Percentiles rank a stretch among this genome's conserved stretches.
Conservation (phyloP, 2,888 invertebrate species). For the Bedellia somnulentella region DNA sequence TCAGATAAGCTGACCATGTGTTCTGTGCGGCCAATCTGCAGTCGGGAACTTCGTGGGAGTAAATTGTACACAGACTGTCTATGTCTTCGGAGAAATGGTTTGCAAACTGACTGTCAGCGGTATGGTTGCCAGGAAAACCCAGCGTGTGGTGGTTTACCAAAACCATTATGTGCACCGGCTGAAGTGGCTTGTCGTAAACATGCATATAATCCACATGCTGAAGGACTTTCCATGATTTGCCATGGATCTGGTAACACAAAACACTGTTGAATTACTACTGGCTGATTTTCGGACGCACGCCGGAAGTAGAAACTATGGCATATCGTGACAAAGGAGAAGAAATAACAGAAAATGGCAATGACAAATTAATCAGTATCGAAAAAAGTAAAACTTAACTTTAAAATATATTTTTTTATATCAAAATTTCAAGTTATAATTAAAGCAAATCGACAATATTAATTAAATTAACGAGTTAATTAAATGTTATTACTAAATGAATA, state of each 20-base stretch:
- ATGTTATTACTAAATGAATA: no score
- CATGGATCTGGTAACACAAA: slow-evolving; percentile 8
- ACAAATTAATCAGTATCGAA: no score
- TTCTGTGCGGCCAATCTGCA: no score
- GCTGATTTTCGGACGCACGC: no score
- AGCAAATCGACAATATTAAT: no score
- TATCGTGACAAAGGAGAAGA: slow-evolving; percentile 15
- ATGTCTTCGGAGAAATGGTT: slow-evolving; percentile 58
- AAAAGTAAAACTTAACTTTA: no score
- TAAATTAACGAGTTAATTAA: no score
- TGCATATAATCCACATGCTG: slow-evolving; percentile 33
- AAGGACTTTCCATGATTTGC: slow-evolving; percentile 28
- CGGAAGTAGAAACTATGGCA: no score
- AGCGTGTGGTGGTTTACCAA: slow-evolving; percentile 26
- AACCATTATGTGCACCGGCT: slow-evolving; percentile 33
- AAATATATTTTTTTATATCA: no score
- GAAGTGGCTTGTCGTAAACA: slow-evolving; percentile 31
- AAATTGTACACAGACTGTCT: slow-evolving; percentile 52
- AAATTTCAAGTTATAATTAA: no score
- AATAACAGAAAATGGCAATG: slow-evolving; percentile 9
- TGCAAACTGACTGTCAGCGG: slow-evolving; percentile 58
- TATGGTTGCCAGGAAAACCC: slow-evolving; percentile 45
- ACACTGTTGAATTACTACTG: neutral
- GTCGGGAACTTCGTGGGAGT: slow-evolving; percentile 54
- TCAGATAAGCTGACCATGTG: no score